A percentile compares a stretch with the other conserved stretches of the same genome.
Conservation (phyloP, 2,797 vertebrate genomes). For the Lepidocolaptes lacrymiger region DNA sequence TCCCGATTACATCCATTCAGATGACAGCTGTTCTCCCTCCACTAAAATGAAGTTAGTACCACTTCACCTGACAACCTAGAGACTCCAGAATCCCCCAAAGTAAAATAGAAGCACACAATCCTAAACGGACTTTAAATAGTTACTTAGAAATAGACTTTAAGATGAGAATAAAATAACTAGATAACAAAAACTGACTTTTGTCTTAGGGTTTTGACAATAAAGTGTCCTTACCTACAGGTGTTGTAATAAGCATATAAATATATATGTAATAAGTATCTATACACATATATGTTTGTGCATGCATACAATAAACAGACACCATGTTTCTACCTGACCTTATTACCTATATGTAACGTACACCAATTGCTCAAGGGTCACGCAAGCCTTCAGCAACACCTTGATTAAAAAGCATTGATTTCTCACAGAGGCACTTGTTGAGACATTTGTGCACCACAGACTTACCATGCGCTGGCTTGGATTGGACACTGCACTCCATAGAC, state of each 20-base stretch:
- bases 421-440: neutral
- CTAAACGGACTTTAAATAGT: neutral
- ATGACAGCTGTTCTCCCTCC: neutral
- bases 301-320: neutral
- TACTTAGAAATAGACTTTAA: neutral
- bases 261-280: fast-evolving
- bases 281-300: fast-evolving
- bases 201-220: neutral
- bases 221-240: neutral
- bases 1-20: neutral
- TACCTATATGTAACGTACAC: neutral
- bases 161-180: neutral
- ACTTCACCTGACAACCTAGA: neutral
- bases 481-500: fast-evolving
- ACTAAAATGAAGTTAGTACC: neutral
- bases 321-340: neutral
- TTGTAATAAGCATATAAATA: fast-evolving
- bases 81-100: neutral
- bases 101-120: neutral
- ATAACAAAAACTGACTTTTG: neutral
- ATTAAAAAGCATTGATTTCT: neutral
- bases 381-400: neutral
- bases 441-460: neutral
- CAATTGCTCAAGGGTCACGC: neutral
- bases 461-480: fast-evolving